Conservation (phyloP, 2,888 invertebrate species). For the Byasa hedistus region DNA sequence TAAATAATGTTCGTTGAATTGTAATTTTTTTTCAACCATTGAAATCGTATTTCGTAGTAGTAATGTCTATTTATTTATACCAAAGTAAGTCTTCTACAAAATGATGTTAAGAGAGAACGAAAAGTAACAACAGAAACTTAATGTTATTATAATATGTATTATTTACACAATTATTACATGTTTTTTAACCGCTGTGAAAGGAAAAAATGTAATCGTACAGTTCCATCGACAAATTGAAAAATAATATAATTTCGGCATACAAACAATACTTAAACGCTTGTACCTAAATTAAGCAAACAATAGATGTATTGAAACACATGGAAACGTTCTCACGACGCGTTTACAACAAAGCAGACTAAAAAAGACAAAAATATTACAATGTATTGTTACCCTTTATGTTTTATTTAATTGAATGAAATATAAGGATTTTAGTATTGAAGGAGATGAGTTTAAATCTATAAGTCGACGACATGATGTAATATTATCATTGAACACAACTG, state of each 20-base stretch:
- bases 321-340: constrained; percentile 12
- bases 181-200: neutral
- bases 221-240: constrained; percentile 15
- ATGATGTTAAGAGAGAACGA: no score
- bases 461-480: neutral
- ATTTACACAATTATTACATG: neutral
- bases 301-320: constrained; percentile 11
- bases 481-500: neutral
- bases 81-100: no score
- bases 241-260: constrained; percentile 13
- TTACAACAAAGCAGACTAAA: neutral
- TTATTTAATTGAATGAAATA: neutral
- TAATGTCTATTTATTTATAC: no score
- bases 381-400: neutral
- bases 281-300: constrained; percentile 23
- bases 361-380: neutral
- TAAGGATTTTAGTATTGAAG: neutral
- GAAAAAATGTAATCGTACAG: neutral
- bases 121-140: no score
- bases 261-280: constrained; percentile 10
- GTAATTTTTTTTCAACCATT: no score
- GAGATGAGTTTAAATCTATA: neutral
- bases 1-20: no score
- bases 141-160: no score
- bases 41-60: no score